Base-by-base conservation (phyloP, 2,113 vertebrate species). In the Dasypus novemcinctus region DNA sequence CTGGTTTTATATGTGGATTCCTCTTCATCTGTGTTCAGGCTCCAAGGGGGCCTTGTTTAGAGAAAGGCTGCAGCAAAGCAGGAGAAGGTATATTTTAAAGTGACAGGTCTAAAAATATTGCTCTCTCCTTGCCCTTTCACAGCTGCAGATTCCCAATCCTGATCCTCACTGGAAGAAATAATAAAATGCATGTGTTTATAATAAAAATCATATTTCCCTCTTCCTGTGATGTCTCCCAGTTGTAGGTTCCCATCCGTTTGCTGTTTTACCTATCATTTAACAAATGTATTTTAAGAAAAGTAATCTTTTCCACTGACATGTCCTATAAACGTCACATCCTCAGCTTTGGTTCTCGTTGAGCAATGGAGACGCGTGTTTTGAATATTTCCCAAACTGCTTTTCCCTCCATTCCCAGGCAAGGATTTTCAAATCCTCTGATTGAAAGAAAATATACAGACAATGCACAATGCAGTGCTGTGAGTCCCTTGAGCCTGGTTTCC, bases 111-210 rank as follows among this genome's bases (percentile, higher is more conserved):
- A 98, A 96, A 98, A 97, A 97, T 96, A 97, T 82, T 82, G 88
- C 85, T 72, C 85, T 82, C 74, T 96, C 82, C 63, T 93, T 95
- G 94, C 88, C 94, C 94, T 97, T 95, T 97, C 96, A 93, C 97
- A 97, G 97, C 97, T 98, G 97, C 82, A 83, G 96, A 95, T 59
- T 88, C 94, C 93, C 96, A 96, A 68, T 95, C 88, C 88, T 64
- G 85, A 96, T 96, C 96, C 96, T 96, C 96, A 81, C 88, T 78
- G 96, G 96, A 94, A 97, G 91, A 89, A 97, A 97, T 96, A 97
- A 97, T 97, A 95, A 97, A 97, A 97, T 93, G 93, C 97, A 97
- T 95, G 88, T 98, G 97, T 98, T 97, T 97, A 98, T 98, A 98
- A 98, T 97, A 97, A 98, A 98, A 97, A 96, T 97, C 97, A 95